A percentile compares a stretch with the other conserved stretches of the same genome.
Evolutionary conservation across 2,888 invertebrate genomes (phyloP).

Genomic region (Dioctria linearis): DNA sequence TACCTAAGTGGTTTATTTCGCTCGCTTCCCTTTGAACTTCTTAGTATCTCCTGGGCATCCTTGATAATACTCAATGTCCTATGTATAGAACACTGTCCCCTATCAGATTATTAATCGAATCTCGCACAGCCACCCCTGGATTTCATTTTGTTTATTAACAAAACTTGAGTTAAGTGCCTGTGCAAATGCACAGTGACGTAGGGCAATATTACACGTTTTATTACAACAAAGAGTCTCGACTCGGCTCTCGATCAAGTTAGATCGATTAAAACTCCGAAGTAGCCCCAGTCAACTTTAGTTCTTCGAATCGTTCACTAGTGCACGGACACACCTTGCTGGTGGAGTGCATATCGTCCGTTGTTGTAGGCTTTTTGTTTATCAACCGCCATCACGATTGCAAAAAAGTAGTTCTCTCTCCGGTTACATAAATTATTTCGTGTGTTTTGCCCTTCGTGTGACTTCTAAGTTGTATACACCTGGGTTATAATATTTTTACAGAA

Average conservation of each 20-base stretch:
- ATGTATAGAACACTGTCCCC: not conserved
- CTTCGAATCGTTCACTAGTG: constrained; percentile 34
- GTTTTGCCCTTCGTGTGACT: not conserved
- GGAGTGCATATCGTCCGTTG: constrained; percentile 35
- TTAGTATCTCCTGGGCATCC: not conserved
- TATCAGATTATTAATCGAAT: constrained; percentile 1
- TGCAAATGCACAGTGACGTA: not conserved
- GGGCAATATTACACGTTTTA: not conserved
- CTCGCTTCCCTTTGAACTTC: not conserved
- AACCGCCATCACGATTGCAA: constrained; percentile 20
- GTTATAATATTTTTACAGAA: not conserved
- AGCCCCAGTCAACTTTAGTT: constrained; percentile 32
- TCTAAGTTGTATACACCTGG: not conserved
- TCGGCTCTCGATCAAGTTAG: not conserved
- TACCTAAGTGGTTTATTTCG: not conserved
- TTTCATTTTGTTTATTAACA: constrained; percentile 14
- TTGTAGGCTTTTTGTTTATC: constrained; percentile 25
- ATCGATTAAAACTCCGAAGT: constrained; percentile 23
- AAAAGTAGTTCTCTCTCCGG: not conserved
- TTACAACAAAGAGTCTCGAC: too few species aligned
- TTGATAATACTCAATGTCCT: not conserved
- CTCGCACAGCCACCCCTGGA: constrained; percentile 19
- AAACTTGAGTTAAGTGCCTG: not conserved
- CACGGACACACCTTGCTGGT: constrained; percentile 41
- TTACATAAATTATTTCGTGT: not conserved